These are phyloP conservation scores for Enteromius viviparus DNA, from an alignment of 2,797 vertebrate genomes.

Conservation along the genomic window DNA sequence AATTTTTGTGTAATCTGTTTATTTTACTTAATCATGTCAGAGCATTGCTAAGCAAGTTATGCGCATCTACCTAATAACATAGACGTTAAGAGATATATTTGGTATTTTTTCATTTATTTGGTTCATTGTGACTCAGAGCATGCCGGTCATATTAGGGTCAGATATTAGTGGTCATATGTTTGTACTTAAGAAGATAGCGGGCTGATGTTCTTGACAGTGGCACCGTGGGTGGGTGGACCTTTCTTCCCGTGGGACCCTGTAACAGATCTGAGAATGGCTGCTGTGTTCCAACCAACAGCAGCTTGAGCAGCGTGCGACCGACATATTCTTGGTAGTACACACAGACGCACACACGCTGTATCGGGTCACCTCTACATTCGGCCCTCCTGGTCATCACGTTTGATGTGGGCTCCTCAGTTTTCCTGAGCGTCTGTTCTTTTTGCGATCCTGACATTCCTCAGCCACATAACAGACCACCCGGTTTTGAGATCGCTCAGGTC, in stretches of 20 bases:
- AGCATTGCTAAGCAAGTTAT: not conserved
- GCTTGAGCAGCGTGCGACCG: conserved; percentile 63
- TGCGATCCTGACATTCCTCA: conserved; percentile 58
- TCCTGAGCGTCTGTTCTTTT: conserved; percentile 59
- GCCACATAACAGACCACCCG: conserved; percentile 71
- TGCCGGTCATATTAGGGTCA: conserved; percentile 1
- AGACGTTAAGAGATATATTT: not conserved
- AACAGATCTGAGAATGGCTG: conserved; percentile 64
- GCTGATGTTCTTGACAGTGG: conserved; percentile 48
- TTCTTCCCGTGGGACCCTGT: conserved; percentile 63
- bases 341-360: conserved; percentile 49
- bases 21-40: not conserved
- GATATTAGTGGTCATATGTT: conserved; percentile 28
- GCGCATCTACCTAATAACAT: not conserved
- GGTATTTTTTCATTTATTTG: not conserved
- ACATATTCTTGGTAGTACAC: conserved; percentile 48
- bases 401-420: conserved; percentile 68
- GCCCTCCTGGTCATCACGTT: conserved; percentile 56
- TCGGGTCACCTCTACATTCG: conserved; percentile 54
- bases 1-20: not conserved
- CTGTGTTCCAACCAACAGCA: conserved; percentile 64
- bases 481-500: conserved; percentile 67
- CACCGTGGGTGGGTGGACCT: conserved; percentile 33
- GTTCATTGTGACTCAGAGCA: not conserved
- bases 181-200: not conserved